Conservation (phyloP, 2,113 vertebrate genomes). For the Hirundichthys speculiger region DNA sequence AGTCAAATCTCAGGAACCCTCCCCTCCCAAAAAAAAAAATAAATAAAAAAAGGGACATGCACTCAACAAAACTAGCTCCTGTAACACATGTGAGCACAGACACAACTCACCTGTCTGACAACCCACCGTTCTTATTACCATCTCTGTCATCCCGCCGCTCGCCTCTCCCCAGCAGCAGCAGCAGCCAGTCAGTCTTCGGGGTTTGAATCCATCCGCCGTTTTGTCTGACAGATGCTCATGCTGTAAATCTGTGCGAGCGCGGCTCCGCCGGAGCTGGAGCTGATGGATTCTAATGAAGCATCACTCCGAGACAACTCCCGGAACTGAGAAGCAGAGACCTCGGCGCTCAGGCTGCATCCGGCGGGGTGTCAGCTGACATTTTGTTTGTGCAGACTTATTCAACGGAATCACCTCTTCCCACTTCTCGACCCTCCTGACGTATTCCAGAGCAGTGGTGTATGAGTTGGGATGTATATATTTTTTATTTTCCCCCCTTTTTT, state of each 20-base stretch:
- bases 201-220: constrained; percentile 6
- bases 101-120: constrained; percentile 18
- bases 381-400: constrained; percentile 30
- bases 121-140: constrained; percentile 15
- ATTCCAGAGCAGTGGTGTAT: too few relatives aligned
- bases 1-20: constrained; percentile 25
- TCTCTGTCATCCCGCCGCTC: constrained; percentile 15
- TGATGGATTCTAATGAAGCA: constrained; percentile 49
- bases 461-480: too few relatives aligned
- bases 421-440: too few relatives aligned
- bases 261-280: constrained; percentile 9
- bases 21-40: too few relatives aligned
- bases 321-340: neutral
- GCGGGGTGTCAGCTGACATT: constrained; percentile 32
- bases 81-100: constrained; percentile 7
- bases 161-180: constrained; percentile 4
- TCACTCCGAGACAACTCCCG: neutral
- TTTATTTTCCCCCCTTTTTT: too few relatives aligned
- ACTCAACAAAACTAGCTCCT: constrained; percentile 17
- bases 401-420: constrained; percentile 26
- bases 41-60: too few relatives aligned
- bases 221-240: constrained; percentile 3
- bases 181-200: neutral
- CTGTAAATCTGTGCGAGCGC: constrained; percentile 1
- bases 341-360: too few relatives aligned